These are phyloP conservation scores for Chloebia gouldiae DNA, from an alignment of 2,113 vertebrate species.

Conservation along the genomic window DNA sequence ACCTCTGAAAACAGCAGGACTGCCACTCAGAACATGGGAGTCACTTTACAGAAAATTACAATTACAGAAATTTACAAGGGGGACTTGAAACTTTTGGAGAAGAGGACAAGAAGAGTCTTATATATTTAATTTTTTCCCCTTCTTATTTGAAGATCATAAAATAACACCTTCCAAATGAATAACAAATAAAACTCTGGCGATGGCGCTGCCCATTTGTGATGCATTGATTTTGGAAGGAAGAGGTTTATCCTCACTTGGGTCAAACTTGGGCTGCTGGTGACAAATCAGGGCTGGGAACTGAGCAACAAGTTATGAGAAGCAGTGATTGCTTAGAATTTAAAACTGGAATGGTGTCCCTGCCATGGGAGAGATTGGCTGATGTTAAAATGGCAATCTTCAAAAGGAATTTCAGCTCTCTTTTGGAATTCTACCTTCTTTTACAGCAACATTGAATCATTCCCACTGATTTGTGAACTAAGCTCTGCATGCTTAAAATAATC, in stretches of 20 bases:
- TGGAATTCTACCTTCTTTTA: not conserved
- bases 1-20: not conserved
- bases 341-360: not conserved
- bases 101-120: not conserved
- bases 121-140: not conserved
- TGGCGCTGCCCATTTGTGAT: not conserved
- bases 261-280: not conserved
- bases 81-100: not conserved
- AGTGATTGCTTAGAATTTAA: not conserved
- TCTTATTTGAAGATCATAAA: not conserved
- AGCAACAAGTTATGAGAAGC: not conserved
- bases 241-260: not conserved
- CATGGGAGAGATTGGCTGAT: not conserved
- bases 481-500: not conserved
- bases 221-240: not conserved
- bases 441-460: not conserved
- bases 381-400: not conserved
- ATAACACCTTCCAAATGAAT: not conserved
- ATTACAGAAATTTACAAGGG: not conserved
- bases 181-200: not conserved
- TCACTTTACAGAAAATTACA: not conserved
- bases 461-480: not conserved
- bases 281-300: not conserved
- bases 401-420: not conserved
- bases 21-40: not conserved